Evolutionary conservation across 1,140 invertebrate genomes (phyloP).

Genomic region (Diplogasteroides magnus): DNA sequence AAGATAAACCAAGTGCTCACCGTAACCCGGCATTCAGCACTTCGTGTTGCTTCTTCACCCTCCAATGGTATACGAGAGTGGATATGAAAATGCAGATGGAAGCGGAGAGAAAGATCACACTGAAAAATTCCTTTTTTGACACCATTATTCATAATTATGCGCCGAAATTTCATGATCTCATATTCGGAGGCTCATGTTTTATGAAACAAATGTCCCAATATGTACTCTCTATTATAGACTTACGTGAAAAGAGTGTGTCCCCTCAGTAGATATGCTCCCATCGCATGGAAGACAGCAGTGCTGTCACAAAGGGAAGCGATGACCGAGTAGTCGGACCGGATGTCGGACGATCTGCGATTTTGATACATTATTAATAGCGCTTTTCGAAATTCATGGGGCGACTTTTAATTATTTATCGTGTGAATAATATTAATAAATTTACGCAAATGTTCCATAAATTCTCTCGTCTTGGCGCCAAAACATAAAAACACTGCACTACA

Average conservation of each 20-base stretch:
- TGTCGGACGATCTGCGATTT: too few relatives aligned
- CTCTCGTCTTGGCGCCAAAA: too few relatives aligned
- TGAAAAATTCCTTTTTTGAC: too few relatives aligned
- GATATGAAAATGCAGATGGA: conserved; percentile 48
- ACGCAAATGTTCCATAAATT: too few relatives aligned
- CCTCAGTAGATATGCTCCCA: conserved; percentile 51
- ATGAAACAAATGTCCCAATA: neutral
- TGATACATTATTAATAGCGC: too few relatives aligned
- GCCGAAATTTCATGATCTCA: neutral
- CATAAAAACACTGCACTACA: too few relatives aligned
- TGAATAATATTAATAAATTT: too few relatives aligned
- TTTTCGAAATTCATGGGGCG: too few relatives aligned
- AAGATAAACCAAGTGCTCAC: neutral
- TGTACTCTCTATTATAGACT: too few relatives aligned
- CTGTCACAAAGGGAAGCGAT: conserved; percentile 47
- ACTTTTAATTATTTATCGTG: too few relatives aligned
- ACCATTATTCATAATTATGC: too few relatives aligned
- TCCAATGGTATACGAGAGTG: conserved; percentile 48
- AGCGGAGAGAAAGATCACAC: conserved; percentile 41
- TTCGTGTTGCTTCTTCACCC: conserved; percentile 45
- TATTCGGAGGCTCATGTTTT: neutral
- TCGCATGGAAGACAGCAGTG: conserved; percentile 46
- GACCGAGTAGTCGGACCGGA: conserved; percentile 43
- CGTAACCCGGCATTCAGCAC: conserved; percentile 30
- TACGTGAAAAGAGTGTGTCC: conserved; percentile 52